Conservation (phyloP, 2,888 invertebrate species). For the Atrina japonica region DNA sequence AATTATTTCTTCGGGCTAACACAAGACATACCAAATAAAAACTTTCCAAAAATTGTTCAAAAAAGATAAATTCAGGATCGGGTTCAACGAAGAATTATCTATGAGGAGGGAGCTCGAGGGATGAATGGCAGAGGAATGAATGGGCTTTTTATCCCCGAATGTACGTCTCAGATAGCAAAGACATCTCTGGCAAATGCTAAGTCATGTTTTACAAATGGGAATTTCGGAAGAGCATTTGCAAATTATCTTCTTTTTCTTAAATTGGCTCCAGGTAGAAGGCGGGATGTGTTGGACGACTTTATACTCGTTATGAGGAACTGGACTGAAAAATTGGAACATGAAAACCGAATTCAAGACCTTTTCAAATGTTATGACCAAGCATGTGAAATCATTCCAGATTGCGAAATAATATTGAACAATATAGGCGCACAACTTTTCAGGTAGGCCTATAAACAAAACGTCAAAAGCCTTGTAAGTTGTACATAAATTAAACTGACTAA, state of each 20-base stretch:
- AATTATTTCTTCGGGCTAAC: no score
- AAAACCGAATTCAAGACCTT: conserved; percentile 62
- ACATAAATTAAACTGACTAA: no score
- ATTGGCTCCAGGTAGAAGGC: conserved; percentile 54
- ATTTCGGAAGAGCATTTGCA: conserved; percentile 71
- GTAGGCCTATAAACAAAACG: conserved; percentile 71
- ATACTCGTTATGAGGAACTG: conserved; percentile 66
- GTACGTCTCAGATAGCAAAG: conserved; percentile 41
- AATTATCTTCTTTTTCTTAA: conserved; percentile 69
- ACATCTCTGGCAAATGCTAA: conserved; percentile 57
- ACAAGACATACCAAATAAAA: no score
- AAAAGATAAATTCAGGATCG: no score
- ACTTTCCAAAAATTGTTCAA: no score
- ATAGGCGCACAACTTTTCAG: conserved; percentile 83
- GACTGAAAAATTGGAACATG: conserved; percentile 62
- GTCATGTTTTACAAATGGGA: conserved; percentile 52
- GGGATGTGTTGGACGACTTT: conserved; percentile 62
- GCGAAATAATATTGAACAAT: conserved; percentile 82
- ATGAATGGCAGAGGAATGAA: no score
- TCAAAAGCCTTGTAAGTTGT: no score
- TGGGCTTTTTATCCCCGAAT: no score
- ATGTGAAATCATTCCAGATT: conserved; percentile 82
- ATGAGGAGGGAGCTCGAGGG: no score
- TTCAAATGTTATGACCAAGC: conserved; percentile 72
- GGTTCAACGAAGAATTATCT: no score